Conservation (phyloP, 1,140 invertebrate genomes). For the Onthophagus taurus region DNA sequence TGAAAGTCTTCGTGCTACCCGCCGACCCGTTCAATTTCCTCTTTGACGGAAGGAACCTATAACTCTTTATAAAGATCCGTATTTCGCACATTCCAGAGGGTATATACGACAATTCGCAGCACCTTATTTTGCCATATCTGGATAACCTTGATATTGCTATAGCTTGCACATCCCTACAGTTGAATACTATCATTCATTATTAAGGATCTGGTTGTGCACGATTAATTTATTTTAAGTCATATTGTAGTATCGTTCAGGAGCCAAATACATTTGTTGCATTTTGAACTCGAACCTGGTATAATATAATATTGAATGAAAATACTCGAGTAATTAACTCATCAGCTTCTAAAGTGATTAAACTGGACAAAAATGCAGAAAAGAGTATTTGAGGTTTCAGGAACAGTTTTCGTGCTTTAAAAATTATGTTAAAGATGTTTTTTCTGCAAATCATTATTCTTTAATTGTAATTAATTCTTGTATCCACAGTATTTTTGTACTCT, state of each 20-base stretch:
- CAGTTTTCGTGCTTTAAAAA: no score
- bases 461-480: no score
- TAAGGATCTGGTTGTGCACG: slow-evolving; percentile 10
- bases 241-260: slow-evolving; percentile 16
- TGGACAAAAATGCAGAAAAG: no score
- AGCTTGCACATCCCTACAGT: slow-evolving; percentile 17
- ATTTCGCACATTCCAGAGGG: not conserved
- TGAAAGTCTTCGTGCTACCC: not conserved
- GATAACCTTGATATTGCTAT: slow-evolving; percentile 1
- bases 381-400: no score
- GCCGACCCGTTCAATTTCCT: slow-evolving; percentile 1
- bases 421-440: no score
- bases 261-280: slow-evolving; percentile 17
- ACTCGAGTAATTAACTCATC: no score
- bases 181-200: slow-evolving; percentile 20
- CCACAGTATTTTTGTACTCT: no score
- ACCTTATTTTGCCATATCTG: slow-evolving; percentile 1
- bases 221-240: slow-evolving; percentile 3
- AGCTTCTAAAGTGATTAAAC: no score
- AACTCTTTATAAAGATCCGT: not conserved
- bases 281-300: no score
- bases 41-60: no score
- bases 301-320: no score
- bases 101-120: not conserved
- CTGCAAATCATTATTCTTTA: no score